These are phyloP conservation scores for Drosophila seguyi DNA, from an alignment of 1,140 invertebrate species.

Conservation along the genomic window DNA sequence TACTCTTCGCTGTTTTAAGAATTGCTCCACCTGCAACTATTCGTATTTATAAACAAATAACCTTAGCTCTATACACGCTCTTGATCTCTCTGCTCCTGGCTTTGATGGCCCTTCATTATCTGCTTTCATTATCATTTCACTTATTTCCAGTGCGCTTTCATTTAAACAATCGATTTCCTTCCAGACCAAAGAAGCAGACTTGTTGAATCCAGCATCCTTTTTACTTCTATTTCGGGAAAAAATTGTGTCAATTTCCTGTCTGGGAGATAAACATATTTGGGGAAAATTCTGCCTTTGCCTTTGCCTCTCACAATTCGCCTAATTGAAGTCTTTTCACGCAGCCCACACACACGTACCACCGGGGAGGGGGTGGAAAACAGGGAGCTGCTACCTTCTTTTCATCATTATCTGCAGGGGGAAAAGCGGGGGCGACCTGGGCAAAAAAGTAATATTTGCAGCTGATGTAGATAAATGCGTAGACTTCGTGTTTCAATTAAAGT, in stretches of 20 bases:
- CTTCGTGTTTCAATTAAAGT: slow-evolving; percentile 83
- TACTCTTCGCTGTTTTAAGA: too few species aligned
- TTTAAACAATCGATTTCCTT: slow-evolving; percentile 22
- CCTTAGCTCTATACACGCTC: background rate
- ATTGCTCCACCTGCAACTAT: background rate
- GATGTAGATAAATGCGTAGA: slow-evolving; percentile 84
- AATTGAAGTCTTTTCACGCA: slow-evolving; percentile 80
- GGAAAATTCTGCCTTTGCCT: slow-evolving; percentile 9
- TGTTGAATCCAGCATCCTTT: slow-evolving; percentile 55
- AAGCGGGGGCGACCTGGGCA: slow-evolving; percentile 3
- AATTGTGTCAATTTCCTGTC: slow-evolving; percentile 64
- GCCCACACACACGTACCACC: slow-evolving; percentile 41
- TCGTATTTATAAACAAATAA: background rate
- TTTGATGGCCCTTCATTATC: slow-evolving; percentile 11
- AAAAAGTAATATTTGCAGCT: slow-evolving; percentile 81
- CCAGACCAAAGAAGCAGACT: slow-evolving; percentile 26
- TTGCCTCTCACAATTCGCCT: slow-evolving; percentile 60
- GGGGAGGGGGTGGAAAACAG: background rate
- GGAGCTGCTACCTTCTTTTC: slow-evolving; percentile 7
- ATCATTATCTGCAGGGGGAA: slow-evolving; percentile 49
- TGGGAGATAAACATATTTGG: slow-evolving; percentile 44
- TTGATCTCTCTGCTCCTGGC: background rate
- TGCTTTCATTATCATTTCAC: slow-evolving; percentile 28
- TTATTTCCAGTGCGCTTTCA: slow-evolving; percentile 28
- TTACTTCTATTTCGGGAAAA: background rate